These are phyloP conservation scores for Setophaga petechia DNA, from an alignment of 2,113 vertebrate species.

Conservation along the genomic window DNA sequence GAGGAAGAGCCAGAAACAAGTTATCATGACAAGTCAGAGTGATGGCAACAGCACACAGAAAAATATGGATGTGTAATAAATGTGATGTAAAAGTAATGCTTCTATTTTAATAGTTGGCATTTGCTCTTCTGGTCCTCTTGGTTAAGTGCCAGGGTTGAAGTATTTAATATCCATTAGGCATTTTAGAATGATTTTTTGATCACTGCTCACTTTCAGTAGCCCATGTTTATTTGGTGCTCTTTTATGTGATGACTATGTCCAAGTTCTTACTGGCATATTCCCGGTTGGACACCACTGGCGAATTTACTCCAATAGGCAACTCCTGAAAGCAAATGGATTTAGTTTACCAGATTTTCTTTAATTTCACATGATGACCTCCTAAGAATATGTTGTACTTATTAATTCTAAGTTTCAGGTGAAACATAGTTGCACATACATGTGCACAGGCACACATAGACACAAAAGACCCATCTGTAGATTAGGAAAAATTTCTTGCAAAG, in stretches of 20 bases:
- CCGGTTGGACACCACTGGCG: neutral
- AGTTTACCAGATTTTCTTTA: neutral
- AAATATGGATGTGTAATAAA: neutral
- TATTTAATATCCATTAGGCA: neutral
- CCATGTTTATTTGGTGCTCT: neutral
- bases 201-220: conserved; percentile 22
- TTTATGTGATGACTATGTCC: neutral
- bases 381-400: accelerated
- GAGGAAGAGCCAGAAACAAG: neutral
- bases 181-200: conserved; percentile 10
- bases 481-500: neutral
- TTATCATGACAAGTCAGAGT: conserved; percentile 16
- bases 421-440: neutral
- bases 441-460: accelerated
- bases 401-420: neutral
- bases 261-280: neutral
- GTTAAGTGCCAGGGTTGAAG: neutral
- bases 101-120: conserved; percentile 1
- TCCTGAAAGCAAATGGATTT: neutral
- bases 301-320: neutral
- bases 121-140: neutral
- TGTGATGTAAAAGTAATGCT: neutral
- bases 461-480: neutral
- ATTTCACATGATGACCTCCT: neutral
- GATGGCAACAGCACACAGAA: neutral